A percentile compares a stretch with the other conserved stretches of the same genome.
phyloP scores from a whole-genome alignment of 2,113 vertebrate species.

The Polypterus bichir region DNA sequence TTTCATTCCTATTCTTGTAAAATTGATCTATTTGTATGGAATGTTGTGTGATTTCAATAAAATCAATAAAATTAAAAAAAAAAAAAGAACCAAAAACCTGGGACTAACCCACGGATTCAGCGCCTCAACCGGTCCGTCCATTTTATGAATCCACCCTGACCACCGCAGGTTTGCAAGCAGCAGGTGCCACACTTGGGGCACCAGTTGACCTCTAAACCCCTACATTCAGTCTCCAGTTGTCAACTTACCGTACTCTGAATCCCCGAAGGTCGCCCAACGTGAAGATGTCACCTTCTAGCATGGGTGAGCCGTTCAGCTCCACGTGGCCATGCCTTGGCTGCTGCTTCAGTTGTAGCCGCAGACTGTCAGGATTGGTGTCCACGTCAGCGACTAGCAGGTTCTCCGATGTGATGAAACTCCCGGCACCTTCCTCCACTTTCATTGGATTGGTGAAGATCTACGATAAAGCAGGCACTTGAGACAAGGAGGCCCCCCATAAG shows the following conservation, averaged over 20 bases:
- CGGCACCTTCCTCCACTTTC: slow-evolving; percentile 41
- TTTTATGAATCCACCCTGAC: too few species aligned
- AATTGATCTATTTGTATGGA: too few species aligned
- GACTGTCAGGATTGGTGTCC: slow-evolving; percentile 39
- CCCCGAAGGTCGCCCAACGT: slow-evolving; percentile 33
- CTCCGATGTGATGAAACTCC: slow-evolving; percentile 39
- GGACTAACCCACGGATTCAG: too few species aligned
- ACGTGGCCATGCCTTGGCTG: slow-evolving; percentile 24
- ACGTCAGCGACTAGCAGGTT: slow-evolving; percentile 46
- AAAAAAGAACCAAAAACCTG: too few species aligned
- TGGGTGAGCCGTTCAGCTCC: slow-evolving; percentile 32
- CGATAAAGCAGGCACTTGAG: not conserved
- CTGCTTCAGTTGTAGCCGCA: slow-evolving; percentile 36
- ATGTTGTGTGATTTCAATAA: too few species aligned
- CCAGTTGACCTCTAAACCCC: not conserved
- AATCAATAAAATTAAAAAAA: too few species aligned
- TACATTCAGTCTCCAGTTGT: not conserved
- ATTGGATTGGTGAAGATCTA: slow-evolving; percentile 56
- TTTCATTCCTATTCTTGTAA: too few species aligned
- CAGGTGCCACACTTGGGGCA: not conserved
- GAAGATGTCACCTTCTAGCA: slow-evolving; percentile 35
- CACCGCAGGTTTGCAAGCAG: not conserved
- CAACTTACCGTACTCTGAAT: slow-evolving; percentile 34
- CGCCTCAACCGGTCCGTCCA: too few species aligned
- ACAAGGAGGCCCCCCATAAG: too few species aligned